Percentiles rank a stretch among this genome's conserved stretches.
Evolutionary conservation across 2,113 vertebrate genomes (phyloP).

Genomic region (Antechinus flavipes): DNA sequence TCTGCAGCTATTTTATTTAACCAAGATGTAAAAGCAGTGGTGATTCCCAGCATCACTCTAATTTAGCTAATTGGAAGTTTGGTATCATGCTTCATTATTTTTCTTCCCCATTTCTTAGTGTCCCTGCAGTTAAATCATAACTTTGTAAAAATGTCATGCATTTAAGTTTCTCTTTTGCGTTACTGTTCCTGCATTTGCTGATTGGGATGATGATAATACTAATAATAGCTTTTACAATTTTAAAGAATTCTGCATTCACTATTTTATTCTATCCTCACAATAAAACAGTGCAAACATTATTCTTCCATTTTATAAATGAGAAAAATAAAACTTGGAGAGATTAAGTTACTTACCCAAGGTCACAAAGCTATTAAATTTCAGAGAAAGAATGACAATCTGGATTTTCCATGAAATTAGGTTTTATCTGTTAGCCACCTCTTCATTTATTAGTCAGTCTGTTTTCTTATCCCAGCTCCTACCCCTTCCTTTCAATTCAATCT

Average conservation of each 20-base stretch:
- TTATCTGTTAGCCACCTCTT: neutral
- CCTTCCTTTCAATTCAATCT: neutral
- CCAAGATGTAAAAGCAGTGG: neutral
- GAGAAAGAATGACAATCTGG: neutral
- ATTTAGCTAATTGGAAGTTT: conserved; percentile 4
- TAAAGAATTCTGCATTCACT: neutral
- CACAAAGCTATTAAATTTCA: neutral
- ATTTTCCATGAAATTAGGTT: neutral
- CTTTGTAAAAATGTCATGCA: neutral
- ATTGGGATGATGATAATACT: neutral
- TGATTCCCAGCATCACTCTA: neutral
- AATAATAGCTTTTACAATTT: neutral
- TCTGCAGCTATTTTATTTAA: neutral
- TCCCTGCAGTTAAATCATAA: neutral
- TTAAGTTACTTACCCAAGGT: neutral
- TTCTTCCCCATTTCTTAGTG: neutral
- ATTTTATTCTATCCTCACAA: neutral
- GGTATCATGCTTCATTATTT: neutral
- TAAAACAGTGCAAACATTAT: neutral
- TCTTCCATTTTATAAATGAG: neutral
- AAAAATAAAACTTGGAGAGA: neutral
- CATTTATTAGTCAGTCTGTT: neutral
- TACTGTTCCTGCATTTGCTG: neutral
- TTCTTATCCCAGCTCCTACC: neutral
- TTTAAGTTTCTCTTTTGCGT: neutral